Base-by-base conservation (phyloP, 64 coral and sea anemone species). In the Platygyra sinensis region DNA sequence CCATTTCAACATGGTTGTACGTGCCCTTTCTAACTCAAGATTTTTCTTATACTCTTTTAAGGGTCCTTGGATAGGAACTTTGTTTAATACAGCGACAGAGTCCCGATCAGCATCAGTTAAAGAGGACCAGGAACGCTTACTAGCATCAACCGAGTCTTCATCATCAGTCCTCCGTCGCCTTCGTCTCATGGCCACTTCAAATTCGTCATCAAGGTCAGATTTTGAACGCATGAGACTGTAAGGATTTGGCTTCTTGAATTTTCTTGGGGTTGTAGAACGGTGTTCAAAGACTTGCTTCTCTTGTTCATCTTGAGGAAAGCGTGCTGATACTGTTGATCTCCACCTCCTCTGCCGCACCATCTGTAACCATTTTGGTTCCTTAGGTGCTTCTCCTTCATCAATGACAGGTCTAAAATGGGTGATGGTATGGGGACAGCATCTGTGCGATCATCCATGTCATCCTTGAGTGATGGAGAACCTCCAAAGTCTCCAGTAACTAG, bases 21-120 rank as follows among this genome's bases (percentile, higher is more conserved):
- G 89, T 18, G 95, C 82, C 36, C 92, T 77, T 73, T 97, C 95
- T 88, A 97, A 62, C 19, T 83, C 89, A 25, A 97, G 77, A 78
- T 97, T 97, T 89, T 91, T 97, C 57, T 93, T 89, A 73, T 97
- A 97, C 79, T 97, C 95, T 69, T 97, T 97, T 61, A 97, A 89
- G 3, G 95, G 95, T 1, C 95, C 95, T 69, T 97, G 72, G 19
- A 97, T 79, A 32, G 95, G 92, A 59, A 90, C 88, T 27, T 94
- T 97, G 75, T 87, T 94, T 36, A 97, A 54, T 8, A 92, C 52
- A 24, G 88, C 71, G 10, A 81, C 75, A 18, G 81, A 50, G 2
- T 69, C 62, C 4, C n/a, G 33, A 36, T 85, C 81, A 51, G 24
- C 38, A 2, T 85, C 81, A 49, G 59, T 89, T 46, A 94, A 67